phyloP scores from a whole-genome alignment of 2,888 invertebrate genomes.

The Orthosia incerta region DNA sequence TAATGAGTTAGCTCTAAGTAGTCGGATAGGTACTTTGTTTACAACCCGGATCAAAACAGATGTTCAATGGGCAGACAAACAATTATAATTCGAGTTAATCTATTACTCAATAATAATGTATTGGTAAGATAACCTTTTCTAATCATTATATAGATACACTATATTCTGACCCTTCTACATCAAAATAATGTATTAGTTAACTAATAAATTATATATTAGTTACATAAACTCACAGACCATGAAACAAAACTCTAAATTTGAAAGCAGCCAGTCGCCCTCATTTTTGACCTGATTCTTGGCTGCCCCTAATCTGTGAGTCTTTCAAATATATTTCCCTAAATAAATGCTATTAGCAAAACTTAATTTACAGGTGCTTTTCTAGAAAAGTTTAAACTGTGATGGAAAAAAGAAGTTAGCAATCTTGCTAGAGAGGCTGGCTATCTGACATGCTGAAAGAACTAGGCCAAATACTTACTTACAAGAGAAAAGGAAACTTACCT shows the following conservation, averaged over 20 bases:
- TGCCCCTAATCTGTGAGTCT: no score
- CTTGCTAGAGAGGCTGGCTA: not conserved
- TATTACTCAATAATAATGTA: constrained; percentile 28
- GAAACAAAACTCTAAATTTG: not conserved
- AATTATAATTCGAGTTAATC: constrained; percentile 19
- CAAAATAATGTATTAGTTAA: not conserved
- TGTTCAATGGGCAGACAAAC: constrained; percentile 15
- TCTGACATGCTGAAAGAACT: not conserved
- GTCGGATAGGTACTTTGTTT: not conserved
- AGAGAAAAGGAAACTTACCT: constrained; percentile 69
- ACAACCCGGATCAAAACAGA: constrained; percentile 10
- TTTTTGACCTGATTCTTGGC: no score
- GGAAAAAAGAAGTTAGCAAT: not conserved
- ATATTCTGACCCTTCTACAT: constrained; percentile 4
- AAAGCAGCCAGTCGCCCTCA: not conserved
- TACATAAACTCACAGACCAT: not conserved
- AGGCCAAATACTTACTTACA: not conserved
- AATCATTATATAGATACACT: constrained; percentile 22
- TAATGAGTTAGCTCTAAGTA: no score
- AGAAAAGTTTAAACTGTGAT: not conserved
- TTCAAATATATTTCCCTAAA: not conserved
- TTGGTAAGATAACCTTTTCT: constrained; percentile 36
- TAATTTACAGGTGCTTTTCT: not conserved
- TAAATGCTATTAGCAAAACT: not conserved
- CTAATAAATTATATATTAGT: no score